Conservation (phyloP, 2,113 vertebrate species). For the Propithecus coquereli region DNA sequence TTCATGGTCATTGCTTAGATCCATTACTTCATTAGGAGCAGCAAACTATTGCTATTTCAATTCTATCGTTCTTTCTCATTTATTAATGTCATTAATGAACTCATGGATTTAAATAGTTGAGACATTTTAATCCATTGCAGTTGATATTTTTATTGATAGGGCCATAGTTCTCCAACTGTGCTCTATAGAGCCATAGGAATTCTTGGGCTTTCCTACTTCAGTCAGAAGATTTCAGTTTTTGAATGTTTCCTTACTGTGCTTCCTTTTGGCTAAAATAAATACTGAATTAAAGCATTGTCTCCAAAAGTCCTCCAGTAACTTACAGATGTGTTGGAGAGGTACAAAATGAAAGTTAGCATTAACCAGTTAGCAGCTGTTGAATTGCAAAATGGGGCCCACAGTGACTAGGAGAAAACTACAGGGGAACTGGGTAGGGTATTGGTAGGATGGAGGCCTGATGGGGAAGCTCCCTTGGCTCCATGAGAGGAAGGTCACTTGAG, state of each 20-base stretch:
- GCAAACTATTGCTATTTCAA: neutral
- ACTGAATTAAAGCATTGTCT: neutral
- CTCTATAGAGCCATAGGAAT: neutral
- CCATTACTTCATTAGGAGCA: neutral
- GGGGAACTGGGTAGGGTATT: neutral
- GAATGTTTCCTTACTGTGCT: neutral
- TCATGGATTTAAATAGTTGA: neutral
- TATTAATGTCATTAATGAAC: neutral
- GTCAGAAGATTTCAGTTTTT: neutral
- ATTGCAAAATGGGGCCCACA: neutral
- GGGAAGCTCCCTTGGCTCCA: neutral
- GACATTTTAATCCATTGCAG: neutral
- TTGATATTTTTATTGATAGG: neutral
- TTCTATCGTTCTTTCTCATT: neutral
- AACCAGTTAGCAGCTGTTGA: neutral
- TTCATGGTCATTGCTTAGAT: neutral
- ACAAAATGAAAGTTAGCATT: neutral
- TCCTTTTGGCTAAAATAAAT: slow-evolving; percentile 6
- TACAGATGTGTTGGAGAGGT: neutral
- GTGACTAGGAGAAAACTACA: neutral
- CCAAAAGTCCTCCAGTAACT: neutral
- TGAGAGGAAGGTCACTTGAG: neutral
- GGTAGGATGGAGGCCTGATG: neutral
- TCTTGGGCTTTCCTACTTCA: neutral
- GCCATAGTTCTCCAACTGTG: neutral